These are phyloP conservation scores for Cosmia trapezina DNA, from an alignment of 2,888 invertebrate species.

Conservation along the genomic window DNA sequence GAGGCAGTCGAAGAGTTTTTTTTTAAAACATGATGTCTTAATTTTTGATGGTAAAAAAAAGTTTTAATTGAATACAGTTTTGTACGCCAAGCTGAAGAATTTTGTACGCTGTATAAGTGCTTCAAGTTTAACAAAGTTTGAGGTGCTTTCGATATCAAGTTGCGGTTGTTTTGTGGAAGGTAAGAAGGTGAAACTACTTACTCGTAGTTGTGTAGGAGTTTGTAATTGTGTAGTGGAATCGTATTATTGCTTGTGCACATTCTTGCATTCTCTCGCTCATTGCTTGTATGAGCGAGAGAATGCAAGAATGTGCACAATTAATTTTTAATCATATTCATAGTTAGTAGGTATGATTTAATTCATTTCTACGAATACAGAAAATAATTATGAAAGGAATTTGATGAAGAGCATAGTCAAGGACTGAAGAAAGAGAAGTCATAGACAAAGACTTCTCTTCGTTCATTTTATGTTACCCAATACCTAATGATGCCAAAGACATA, in stretches of 20 bases:
- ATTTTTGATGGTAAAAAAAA: not conserved
- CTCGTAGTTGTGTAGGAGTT: slow-evolving; percentile 6
- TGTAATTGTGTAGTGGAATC: slow-evolving; percentile 1
- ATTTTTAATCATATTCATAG: not conserved
- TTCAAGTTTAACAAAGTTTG: slow-evolving; percentile 22
- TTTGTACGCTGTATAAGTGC: not conserved
- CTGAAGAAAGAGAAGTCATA: too few relatives aligned
- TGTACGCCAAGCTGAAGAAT: slow-evolving; percentile 5
- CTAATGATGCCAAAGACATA: not conserved
- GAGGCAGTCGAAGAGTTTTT: not conserved
- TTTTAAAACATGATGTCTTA: too few relatives aligned
- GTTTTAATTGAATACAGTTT: slow-evolving; percentile 19
- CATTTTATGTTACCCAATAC: not conserved
- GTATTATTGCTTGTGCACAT: not conserved
- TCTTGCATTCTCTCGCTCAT: not conserved
- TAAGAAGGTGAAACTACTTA: slow-evolving; percentile 16
- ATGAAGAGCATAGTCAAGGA: not conserved
- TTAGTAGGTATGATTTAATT: not conserved
- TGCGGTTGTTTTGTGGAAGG: slow-evolving; percentile 19
- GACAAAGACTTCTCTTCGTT: not conserved
- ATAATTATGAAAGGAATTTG: not conserved
- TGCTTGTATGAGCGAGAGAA: too few relatives aligned
- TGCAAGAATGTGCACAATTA: too few relatives aligned
- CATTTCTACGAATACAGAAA: too few relatives aligned
- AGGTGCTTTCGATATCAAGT: slow-evolving; percentile 22